These are phyloP conservation scores for Cinara cedri DNA, from an alignment of 2,888 invertebrate species.

Conservation along the genomic window DNA sequence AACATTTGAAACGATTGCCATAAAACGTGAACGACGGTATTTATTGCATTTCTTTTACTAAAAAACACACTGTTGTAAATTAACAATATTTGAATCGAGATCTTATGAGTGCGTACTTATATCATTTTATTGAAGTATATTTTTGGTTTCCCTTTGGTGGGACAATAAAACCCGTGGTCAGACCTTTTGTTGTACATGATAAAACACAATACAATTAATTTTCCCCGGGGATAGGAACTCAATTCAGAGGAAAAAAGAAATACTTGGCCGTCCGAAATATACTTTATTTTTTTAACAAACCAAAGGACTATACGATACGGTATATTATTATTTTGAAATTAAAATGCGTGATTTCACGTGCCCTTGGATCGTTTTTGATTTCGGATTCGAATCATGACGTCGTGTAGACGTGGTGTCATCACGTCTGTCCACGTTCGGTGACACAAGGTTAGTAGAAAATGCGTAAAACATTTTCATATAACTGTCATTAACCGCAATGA, in stretches of 20 bases:
- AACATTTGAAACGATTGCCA: no score
- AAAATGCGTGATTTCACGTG: no score
- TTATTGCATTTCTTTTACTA: no score
- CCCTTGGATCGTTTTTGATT: not conserved
- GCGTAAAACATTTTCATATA: no score
- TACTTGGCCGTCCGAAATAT: conserved; percentile 3
- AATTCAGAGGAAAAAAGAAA: conserved; percentile 3
- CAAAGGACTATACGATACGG: not conserved
- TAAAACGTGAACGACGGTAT: no score
- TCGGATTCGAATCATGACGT: conserved; percentile 5
- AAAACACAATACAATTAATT: conserved; percentile 37
- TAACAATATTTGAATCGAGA: conserved; percentile 19
- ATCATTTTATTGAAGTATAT: conserved; percentile 23
- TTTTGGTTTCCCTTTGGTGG: not conserved
- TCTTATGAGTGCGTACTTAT: conserved; percentile 4
- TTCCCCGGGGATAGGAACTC: conserved; percentile 10
- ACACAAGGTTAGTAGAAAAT: no score
- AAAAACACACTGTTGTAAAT: conserved; percentile 13
- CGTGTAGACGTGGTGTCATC: no score
- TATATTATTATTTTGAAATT: not conserved
- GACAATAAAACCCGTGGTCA: conserved; percentile 1
- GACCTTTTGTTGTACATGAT: conserved; percentile 18
- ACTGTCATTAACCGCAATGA: no score
- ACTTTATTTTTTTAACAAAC: conserved; percentile 9
- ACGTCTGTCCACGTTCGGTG: no score